Base-by-base conservation (phyloP, 2,113 vertebrate genomes). In the Oryzias celebensis region DNA sequence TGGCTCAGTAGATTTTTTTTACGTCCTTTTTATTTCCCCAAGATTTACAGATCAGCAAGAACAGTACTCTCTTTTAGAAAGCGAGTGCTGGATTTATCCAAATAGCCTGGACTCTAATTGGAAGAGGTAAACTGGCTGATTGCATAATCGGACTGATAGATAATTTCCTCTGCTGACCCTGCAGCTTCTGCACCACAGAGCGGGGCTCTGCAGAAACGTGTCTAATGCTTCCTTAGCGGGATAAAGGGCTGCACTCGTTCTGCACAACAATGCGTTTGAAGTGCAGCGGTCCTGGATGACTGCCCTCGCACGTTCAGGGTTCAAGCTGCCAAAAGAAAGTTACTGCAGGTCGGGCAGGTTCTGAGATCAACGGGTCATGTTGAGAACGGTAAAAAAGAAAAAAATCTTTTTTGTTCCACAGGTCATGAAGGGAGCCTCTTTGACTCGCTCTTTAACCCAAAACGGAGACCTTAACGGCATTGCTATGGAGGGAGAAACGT, bases 81-180 rank as follows among this genome's bases (percentile, higher is more conserved):
- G 48, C 57, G 26, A 46, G 57, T 54, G n/a, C 42, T 52, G 54
- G 44, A 57, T 68, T 55, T 45, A 44, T 41, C 54, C 58, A 62
- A 65, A n/a, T 53, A 80, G 67, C 62, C 85, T 86, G 81, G 75
- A 47, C 47, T 36, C 57, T 78, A 23, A 73, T 87, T 82, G 84
- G 42, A 52, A 65, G 73, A 74, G 68, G 50, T 20, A 59, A 79
- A 78, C 58, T 54, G 77, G 75, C 73, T 73, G 76, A 68, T 52
- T 69, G 51, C 52, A 56, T 49, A 43, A 68, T 75, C 66, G 76
- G 72, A 74, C 28, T 48, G 17, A n/a, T 78, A 65, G 76, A 60
- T 73, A 64, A 65, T 78, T 84, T 76, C 73, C 65, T 58, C 55
- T 61, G 31, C 50, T 77, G 85, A 76, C 74, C 83, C 80, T 68